phyloP scores from a whole-genome alignment of 2,888 invertebrate genomes.

The Leptinotarsa peninsularis region DNA sequence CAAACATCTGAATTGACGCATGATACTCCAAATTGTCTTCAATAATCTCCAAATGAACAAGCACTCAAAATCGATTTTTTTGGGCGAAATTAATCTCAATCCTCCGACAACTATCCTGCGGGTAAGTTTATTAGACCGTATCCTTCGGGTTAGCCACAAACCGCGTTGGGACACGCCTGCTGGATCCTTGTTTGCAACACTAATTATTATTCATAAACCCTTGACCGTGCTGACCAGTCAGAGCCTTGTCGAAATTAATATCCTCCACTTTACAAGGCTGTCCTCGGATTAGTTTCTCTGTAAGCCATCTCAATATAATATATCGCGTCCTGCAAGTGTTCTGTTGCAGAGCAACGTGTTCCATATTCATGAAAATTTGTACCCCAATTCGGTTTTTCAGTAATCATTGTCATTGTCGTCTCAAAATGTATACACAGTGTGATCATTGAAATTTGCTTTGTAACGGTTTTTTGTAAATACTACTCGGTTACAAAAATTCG shows the following conservation, averaged over 20 bases:
- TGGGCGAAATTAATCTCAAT: not conserved
- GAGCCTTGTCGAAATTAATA: slow-evolving; percentile 64
- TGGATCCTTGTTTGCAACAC: slow-evolving; percentile 64
- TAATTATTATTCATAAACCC: slow-evolving; percentile 67
- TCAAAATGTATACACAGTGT: too few relatives aligned
- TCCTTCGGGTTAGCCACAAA: slow-evolving; percentile 56
- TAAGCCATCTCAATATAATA: slow-evolving; percentile 24
- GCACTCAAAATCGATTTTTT: not conserved
- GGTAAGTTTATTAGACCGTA: slow-evolving; percentile 45
- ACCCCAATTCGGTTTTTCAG: too few relatives aligned
- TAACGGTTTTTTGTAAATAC: too few relatives aligned
- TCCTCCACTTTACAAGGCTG: slow-evolving; percentile 61
- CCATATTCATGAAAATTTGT: too few relatives aligned
- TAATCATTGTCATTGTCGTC: too few relatives aligned
- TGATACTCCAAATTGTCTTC: not conserved
- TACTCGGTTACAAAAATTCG: too few relatives aligned
- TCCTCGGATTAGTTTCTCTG: slow-evolving; percentile 50
- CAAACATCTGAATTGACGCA: too few relatives aligned
- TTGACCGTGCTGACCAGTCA: slow-evolving; percentile 62
- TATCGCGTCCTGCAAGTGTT: not conserved
- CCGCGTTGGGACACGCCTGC: slow-evolving; percentile 59
- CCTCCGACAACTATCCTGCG: not conserved
- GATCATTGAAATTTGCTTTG: too few relatives aligned
- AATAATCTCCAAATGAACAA: not conserved
- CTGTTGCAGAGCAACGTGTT: too few relatives aligned